Conservation (phyloP, 1,140 invertebrate genomes). For the Trichogramma pretiosum region DNA sequence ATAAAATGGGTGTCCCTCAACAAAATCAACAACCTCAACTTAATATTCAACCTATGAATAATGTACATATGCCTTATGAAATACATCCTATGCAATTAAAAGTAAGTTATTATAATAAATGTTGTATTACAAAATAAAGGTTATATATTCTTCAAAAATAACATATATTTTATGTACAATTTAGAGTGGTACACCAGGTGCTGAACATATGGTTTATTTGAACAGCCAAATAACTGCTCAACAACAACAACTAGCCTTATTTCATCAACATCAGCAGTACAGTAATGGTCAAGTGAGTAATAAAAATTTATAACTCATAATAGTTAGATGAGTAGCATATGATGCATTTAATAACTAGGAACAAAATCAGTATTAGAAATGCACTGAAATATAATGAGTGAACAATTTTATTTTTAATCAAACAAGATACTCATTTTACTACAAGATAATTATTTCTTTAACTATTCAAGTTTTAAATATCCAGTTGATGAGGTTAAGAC, state of each 20-base stretch:
- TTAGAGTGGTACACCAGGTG: conserved; percentile 51
- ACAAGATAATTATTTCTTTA: neutral
- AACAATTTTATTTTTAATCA: neutral
- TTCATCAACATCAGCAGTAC: conserved; percentile 53
- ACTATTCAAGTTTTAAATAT: too few relatives aligned
- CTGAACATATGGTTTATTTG: conserved; percentile 58
- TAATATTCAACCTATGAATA: conserved; percentile 47
- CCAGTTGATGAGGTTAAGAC: too few relatives aligned
- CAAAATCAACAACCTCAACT: conserved; percentile 46
- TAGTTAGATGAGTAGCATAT: neutral
- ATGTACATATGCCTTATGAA: conserved; percentile 49
- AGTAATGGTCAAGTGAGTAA: conserved; percentile 44
- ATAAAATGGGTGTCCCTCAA: conserved; percentile 47
- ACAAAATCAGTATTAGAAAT: too few relatives aligned
- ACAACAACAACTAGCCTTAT: conserved; percentile 50
- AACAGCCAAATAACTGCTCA: conserved; percentile 57
- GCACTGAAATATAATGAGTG: too few relatives aligned
- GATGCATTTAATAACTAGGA: neutral
- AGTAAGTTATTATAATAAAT: conserved; percentile 26
- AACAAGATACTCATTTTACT: neutral
- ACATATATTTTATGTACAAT: too few relatives aligned
- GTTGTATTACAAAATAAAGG: neutral
- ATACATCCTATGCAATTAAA: conserved; percentile 53
- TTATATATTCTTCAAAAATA: neutral
- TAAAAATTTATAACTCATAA: neutral